A percentile compares a stretch with the other conserved stretches of the same genome.
Evolutionary conservation across 2,888 invertebrate species (phyloP).

Genomic region (Rhaphigaster nebulosa): DNA sequence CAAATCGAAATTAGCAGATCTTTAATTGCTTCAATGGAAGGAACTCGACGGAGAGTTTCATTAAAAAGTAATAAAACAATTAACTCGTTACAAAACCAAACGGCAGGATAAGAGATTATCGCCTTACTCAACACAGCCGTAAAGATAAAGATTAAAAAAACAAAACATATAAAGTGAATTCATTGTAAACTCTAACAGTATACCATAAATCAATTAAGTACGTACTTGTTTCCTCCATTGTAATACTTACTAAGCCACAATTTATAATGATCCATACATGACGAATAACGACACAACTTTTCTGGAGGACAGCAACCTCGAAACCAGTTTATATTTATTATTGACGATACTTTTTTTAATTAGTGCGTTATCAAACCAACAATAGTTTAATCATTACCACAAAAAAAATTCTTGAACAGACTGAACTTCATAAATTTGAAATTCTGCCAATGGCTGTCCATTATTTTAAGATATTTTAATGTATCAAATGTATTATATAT

Average conservation of each 20-base stretch:
- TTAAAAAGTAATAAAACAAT: not conserved
- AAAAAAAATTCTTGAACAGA: not conserved
- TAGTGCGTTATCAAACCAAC: not conserved
- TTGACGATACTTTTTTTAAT: not conserved
- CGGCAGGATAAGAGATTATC: not conserved
- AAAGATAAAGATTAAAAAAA: not conserved
- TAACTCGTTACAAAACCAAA: not conserved
- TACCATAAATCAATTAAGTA: not conserved
- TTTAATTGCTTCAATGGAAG: not conserved
- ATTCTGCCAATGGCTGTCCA: not conserved
- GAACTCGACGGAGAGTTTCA: not conserved
- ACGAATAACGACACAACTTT: not conserved
- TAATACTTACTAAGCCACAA: not conserved
- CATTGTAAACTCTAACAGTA: not conserved
- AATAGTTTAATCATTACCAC: not conserved
- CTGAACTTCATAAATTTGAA: not conserved
- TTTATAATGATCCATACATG: not conserved
- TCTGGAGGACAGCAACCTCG: not conserved
- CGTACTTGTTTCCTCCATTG: conserved; percentile 14
- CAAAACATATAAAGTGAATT: not conserved
- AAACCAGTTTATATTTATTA: not conserved
- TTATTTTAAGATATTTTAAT: not conserved
- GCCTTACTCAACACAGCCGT: not conserved
- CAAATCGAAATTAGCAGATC: conserved; percentile 11
- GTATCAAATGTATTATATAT: no score